phyloP scores from a whole-genome alignment of 2,113 vertebrate species.

The Apus apus region DNA sequence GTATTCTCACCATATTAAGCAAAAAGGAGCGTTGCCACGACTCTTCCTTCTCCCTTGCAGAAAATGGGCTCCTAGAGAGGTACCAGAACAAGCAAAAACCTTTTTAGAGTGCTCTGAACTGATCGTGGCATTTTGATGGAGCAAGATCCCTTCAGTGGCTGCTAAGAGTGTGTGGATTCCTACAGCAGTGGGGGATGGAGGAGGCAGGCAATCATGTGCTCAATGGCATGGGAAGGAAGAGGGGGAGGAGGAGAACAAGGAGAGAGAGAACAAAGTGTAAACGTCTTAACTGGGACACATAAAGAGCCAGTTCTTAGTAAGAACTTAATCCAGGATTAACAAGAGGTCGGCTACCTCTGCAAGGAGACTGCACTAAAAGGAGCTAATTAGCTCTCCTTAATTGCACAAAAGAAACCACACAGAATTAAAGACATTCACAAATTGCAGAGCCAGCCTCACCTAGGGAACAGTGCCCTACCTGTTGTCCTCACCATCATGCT shows the following conservation, averaged over 20 bases:
- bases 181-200: background rate
- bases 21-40: background rate
- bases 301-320: conserved; percentile 67
- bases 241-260: conserved; percentile 39
- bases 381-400: conserved; percentile 69
- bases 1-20: background rate
- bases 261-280: conserved; percentile 57
- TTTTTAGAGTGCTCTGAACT: background rate
- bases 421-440: background rate
- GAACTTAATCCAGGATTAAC: conserved; percentile 82
- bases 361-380: conserved; percentile 65
- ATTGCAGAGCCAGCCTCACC: background rate
- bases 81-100: background rate
- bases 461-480: background rate
- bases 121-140: background rate
- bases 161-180: background rate
- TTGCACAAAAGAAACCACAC: conserved; percentile 10
- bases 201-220: conserved; percentile 38
- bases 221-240: conserved; percentile 10
- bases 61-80: background rate
- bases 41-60: background rate
- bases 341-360: conserved; percentile 72
- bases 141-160: background rate
- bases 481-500: background rate
- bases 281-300: conserved; percentile 76